Base-by-base conservation (phyloP, 1,140 invertebrate species). In the Brachionus koreanus region DNA sequence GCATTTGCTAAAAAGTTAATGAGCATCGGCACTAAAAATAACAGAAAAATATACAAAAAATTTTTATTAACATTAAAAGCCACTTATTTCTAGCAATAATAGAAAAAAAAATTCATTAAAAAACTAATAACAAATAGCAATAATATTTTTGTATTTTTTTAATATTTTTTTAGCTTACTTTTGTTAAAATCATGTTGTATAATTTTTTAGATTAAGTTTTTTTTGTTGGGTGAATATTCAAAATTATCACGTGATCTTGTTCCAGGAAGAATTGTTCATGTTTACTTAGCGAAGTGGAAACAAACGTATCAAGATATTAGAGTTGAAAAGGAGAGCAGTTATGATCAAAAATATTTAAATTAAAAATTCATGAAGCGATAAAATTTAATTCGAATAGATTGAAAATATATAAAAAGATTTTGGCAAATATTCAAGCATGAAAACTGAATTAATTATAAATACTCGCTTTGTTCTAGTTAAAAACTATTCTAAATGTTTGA, bases 341-440 rank as follows among this genome's bases (percentile, higher is more conserved):
- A 65, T 65, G 63, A 65, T 65, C 63, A 65, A 65, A 65, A 65
- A 65, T 35, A 65, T 65, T 65, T 16, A 65, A 65, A 65, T 65
- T 65, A 65, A 65, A 65, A 65, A 33, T 65, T 65, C 10, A 65
- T 65, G 25, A 37, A 65, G 63, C 63, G 63, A 65, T 33, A 65
- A 12, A 65, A 33, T 65, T 65, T 65, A 65, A 65, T 65, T 65
- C 33, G 29, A 65, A 37, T 37, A 33, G 25, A 33, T 65, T 13
- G 25, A 65, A 65, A 65, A 5, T n/a, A n/a, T n/a, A n/a, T 6
- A 65, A 65, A 65, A 65, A 65, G 25, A 33, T 65, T 16, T 65
- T 33, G n/a, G 25, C 63, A 37, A 65, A 65, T 65, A 65, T n/a
- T 65, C 63, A 65, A 33, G 25, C 63, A 37, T 65, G 33, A 65